A percentile compares a stretch with the other conserved stretches of the same genome.
phyloP scores from a whole-genome alignment of 1,140 invertebrate genomes.

The Carposina sasakii region DNA sequence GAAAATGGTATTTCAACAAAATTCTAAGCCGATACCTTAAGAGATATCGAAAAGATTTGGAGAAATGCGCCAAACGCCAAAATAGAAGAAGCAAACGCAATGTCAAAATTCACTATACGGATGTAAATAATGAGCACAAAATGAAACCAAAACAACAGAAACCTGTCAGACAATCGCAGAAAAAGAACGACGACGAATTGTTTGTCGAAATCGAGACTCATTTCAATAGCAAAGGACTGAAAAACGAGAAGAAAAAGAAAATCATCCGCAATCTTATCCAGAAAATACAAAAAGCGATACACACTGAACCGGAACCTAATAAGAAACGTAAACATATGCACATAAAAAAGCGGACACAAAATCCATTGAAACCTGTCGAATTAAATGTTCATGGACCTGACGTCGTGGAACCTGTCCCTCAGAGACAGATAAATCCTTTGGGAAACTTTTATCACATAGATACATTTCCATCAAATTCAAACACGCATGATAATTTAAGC shows the following conservation, averaged over 20 bases:
- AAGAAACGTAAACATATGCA: constrained; percentile 23
- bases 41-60: constrained; percentile 39
- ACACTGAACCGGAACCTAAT: constrained; percentile 28
- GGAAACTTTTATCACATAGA: constrained; percentile 23
- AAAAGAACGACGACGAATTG: constrained; percentile 44
- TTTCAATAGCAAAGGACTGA: constrained; percentile 49
- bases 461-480: constrained; percentile 34
- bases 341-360: constrained; percentile 47
- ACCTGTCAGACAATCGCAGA: too few relatives aligned
- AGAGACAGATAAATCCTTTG: constrained; percentile 38
- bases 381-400: constrained; percentile 17
- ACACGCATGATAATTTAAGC: constrained; percentile 19
- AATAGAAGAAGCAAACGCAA: neutral
- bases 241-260: constrained; percentile 54
- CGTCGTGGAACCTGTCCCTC: constrained; percentile 20
- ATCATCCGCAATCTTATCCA: constrained; percentile 45
- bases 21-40: too few relatives aligned
- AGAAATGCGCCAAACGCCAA: neutral
- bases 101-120: neutral
- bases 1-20: constrained; percentile 26
- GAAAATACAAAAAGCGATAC: constrained; percentile 56
- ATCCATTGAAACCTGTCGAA: constrained; percentile 34
- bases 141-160: constrained; percentile 20
- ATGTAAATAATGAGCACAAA: neutral
- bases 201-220: constrained; percentile 65